Conservation (phyloP, 1,140 invertebrate genomes). For the Procambarus clarkii region DNA sequence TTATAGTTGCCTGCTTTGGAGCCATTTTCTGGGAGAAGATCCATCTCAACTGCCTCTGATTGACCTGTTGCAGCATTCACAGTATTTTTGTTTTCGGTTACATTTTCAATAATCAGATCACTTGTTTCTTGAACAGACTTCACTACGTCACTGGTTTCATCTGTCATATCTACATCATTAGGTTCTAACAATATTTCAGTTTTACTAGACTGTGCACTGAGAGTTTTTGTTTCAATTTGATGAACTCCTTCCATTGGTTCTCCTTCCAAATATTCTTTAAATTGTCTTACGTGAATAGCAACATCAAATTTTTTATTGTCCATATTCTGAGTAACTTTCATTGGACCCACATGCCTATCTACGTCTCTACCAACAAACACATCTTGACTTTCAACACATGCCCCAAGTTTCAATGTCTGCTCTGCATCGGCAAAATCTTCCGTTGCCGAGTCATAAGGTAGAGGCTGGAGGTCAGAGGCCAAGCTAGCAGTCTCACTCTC, state of each 20-base stretch:
- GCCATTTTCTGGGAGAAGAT: constrained; percentile 1
- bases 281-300: neutral
- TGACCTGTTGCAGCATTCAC: neutral
- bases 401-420: neutral
- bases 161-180: constrained; percentile 31
- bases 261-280: constrained; percentile 20
- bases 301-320: constrained; percentile 21
- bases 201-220: neutral
- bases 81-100: neutral
- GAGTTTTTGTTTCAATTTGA: neutral
- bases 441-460: constrained; percentile 53
- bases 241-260: constrained; percentile 46
- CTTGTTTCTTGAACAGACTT: neutral
- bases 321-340: neutral
- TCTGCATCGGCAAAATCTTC: constrained; percentile 32
- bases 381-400: neutral
- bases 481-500: constrained; percentile 67
- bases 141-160: neutral
- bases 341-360: neutral
- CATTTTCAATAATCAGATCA: constrained; percentile 1
- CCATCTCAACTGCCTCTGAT: constrained; percentile 30
- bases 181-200: neutral
- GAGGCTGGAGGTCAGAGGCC: constrained; percentile 63
- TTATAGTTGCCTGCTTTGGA: constrained; percentile 42
- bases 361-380: neutral